A percentile compares a stretch with the other conserved stretches of the same genome.
phyloP scores from a whole-genome alignment of 1,140 invertebrate genomes.

The Scylla paramamosain region DNA sequence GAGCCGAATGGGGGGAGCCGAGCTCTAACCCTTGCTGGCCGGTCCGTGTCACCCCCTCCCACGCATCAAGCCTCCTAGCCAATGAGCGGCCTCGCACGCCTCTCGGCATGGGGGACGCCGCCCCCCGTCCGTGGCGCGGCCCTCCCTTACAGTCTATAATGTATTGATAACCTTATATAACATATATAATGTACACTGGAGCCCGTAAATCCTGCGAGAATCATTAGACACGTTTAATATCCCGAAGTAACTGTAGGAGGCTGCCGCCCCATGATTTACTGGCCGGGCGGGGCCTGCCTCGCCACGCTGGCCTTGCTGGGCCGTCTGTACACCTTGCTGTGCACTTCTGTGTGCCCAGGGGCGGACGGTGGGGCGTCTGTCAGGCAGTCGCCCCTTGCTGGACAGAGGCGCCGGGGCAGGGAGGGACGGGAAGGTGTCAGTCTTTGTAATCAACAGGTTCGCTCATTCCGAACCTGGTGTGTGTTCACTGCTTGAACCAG shows the following conservation, averaged over 20 bases:
- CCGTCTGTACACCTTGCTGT: background rate
- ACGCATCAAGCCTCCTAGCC: slow-evolving; percentile 43
- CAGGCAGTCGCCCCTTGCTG: background rate
- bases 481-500: background rate
- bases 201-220: slow-evolving; percentile 66
- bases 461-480: background rate
- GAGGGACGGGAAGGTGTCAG: background rate
- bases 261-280: slow-evolving; percentile 2
- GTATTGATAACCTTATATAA: slow-evolving; percentile 76
- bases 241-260: slow-evolving; percentile 62
- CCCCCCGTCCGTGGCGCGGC: background rate
- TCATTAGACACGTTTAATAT: slow-evolving; percentile 71
- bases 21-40: slow-evolving; percentile 48
- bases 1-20: background rate
- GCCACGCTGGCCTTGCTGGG: background rate
- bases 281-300: background rate
- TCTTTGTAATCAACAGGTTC: slow-evolving; percentile 54
- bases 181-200: slow-evolving; percentile 72
- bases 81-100: slow-evolving; percentile 42
- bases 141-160: slow-evolving; percentile 73
- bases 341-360: background rate
- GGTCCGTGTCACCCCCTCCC: background rate
- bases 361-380: background rate
- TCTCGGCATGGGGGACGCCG: slow-evolving; percentile 31
- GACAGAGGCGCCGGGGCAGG: background rate